Conservation (phyloP, 2,113 vertebrate genomes). For the Cavia porcellus region DNA sequence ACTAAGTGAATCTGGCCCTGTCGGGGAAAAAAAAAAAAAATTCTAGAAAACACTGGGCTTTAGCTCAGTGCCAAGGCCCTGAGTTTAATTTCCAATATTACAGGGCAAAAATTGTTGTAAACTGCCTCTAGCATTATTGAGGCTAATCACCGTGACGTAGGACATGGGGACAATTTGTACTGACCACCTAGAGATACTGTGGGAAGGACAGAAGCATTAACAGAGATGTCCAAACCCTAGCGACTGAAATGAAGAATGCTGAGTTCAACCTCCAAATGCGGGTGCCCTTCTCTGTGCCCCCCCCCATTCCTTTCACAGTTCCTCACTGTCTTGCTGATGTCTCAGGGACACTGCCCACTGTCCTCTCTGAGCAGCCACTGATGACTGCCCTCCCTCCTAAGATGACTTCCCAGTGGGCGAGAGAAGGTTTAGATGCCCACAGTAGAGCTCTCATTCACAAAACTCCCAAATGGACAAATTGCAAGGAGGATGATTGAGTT, state of each 20-base stretch:
- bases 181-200: background rate
- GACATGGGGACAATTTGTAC: accelerated
- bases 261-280: background rate
- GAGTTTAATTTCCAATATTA: background rate
- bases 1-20: background rate
- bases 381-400: background rate
- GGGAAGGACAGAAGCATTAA: background rate
- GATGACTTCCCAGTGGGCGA: background rate
- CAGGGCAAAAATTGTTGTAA: background rate
- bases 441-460: background rate
- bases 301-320: background rate
- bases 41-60: background rate
- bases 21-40: background rate
- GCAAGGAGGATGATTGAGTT: background rate
- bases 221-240: background rate
- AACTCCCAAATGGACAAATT: background rate
- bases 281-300: background rate
- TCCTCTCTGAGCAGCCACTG: background rate
- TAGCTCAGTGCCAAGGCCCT: background rate
- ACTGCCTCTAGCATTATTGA: background rate
- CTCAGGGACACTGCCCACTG: background rate
- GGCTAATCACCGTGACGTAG: background rate
- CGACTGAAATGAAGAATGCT: background rate
- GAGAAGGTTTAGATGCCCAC: background rate
- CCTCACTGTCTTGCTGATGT: background rate